Conservation (phyloP, 2,113 vertebrate genomes). For the Amazona vittata region DNA sequence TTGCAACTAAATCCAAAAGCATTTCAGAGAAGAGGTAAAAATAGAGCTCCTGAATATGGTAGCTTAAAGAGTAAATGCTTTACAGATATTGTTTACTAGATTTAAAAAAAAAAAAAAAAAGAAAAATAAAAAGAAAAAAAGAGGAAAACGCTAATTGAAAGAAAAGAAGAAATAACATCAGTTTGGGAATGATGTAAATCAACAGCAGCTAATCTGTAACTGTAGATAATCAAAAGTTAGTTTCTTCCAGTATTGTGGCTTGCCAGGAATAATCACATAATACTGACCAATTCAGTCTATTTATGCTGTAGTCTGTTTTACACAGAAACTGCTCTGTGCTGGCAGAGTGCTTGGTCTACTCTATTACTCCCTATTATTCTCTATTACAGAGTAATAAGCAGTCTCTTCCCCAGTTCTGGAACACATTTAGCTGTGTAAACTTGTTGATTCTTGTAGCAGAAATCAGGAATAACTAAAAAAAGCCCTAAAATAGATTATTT, state of each 20-base stretch:
- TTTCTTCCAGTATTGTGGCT: background rate
- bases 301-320: background rate
- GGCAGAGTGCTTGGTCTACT: background rate
- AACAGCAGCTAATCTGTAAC: background rate
- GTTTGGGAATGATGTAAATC: background rate
- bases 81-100: background rate
- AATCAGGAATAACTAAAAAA: background rate
- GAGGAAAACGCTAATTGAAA: background rate
- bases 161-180: background rate
- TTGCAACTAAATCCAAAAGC: background rate
- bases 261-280: background rate
- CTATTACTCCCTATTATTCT: background rate
- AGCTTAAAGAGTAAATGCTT: background rate
- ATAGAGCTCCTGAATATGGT: background rate
- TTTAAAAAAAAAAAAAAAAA: background rate
- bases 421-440: background rate
- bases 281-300: background rate
- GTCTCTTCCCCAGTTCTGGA: background rate
- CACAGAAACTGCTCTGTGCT: background rate
- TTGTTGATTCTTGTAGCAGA: background rate
- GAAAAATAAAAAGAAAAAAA: too few species aligned
- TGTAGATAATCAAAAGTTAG: background rate
- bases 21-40: background rate
- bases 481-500: background rate
- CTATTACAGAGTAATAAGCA: background rate